Percentiles rank a stretch among this genome's conserved stretches.
phyloP scores from a whole-genome alignment of 2,113 vertebrate species.

The Paedocypris sp. region DNA sequence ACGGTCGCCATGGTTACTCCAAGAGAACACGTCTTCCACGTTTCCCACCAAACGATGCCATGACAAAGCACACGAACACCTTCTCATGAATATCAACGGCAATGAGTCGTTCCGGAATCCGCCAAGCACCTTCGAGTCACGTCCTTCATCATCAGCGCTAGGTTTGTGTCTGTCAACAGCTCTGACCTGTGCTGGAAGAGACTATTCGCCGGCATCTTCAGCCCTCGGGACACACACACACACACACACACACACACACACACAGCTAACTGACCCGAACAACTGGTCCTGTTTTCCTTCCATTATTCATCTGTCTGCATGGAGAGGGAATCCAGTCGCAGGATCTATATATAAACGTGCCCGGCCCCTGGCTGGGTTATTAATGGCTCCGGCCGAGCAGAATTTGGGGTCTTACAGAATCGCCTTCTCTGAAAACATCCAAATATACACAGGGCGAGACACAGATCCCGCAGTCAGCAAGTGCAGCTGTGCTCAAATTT shows the following conservation, averaged over 20 bases:
- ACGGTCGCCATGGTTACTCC: constrained; percentile 62
- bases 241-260: constrained; percentile 15
- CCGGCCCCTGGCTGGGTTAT: constrained; percentile 49
- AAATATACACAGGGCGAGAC: constrained; percentile 12
- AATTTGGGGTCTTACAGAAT: constrained; percentile 39
- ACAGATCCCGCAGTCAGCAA: background rate
- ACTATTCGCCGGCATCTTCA: constrained; percentile 10
- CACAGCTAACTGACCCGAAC: constrained; percentile 1
- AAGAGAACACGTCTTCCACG: constrained; percentile 56
- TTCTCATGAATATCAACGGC: background rate
- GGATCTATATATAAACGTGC: constrained; percentile 63
- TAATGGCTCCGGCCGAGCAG: constrained; percentile 49
- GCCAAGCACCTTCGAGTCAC: background rate
- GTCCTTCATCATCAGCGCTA: background rate
- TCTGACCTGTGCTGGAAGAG: background rate
- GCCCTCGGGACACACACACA: constrained; percentile 16
- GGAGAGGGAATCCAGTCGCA: constrained; percentile 60
- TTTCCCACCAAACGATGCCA: constrained; percentile 47
- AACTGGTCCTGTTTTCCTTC: constrained; percentile 44
- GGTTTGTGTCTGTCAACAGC: background rate
- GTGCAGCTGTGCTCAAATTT: background rate
- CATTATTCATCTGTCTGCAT: constrained; percentile 63
- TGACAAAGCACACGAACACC: constrained; percentile 25
- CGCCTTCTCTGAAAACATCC: constrained; percentile 31
- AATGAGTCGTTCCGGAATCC: background rate